These are phyloP conservation scores for Zalophus californianus DNA, from an alignment of 2,797 vertebrate genomes.

Conservation along the genomic window DNA sequence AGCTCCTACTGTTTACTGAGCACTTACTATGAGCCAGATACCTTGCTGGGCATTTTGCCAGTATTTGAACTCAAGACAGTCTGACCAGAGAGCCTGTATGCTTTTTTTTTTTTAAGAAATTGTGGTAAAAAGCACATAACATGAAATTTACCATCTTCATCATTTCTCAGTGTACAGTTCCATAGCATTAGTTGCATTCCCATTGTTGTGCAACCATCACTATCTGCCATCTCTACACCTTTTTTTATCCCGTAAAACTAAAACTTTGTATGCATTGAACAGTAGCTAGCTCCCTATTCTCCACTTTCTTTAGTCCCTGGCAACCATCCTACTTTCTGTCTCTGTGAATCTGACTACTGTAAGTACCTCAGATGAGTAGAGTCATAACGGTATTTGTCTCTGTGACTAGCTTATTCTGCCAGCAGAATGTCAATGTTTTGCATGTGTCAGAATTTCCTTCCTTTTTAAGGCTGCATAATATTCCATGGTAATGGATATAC, in stretches of 20 bases:
- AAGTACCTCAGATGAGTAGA: not conserved
- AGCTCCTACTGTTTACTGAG: not conserved
- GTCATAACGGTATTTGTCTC: not conserved
- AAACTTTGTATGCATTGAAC: not conserved
- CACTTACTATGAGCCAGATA: not conserved
- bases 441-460: not conserved
- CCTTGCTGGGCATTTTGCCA: not conserved
- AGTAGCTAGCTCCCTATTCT: not conserved
- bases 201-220: not conserved
- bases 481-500: not conserved
- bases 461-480: not conserved
- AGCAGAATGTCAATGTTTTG: not conserved
- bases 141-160: not conserved
- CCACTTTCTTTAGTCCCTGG: not conserved
- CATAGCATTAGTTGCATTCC: not conserved
- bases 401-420: not conserved
- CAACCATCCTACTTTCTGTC: not conserved
- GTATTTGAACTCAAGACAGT: not conserved
- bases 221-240: not conserved
- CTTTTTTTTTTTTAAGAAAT: not conserved
- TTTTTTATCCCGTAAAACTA: not conserved
- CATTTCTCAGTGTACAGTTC: not conserved
- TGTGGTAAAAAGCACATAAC: not conserved
- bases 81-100: not conserved
- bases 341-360: not conserved